Base-by-base conservation (phyloP, 2,888 invertebrate species). In the Argyresthia albistria region DNA sequence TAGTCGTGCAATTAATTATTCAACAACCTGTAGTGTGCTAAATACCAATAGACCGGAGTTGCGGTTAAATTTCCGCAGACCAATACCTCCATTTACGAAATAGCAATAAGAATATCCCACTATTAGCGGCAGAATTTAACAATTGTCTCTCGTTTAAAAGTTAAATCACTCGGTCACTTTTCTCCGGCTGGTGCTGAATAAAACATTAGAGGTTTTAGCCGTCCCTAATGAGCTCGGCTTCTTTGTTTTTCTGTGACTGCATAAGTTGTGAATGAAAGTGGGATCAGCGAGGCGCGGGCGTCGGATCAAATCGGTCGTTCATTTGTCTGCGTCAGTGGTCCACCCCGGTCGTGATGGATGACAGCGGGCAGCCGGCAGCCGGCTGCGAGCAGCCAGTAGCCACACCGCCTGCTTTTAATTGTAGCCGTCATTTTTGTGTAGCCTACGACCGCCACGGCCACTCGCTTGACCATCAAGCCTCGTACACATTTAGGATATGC, bases 221-320 rank as follows among this genome's bases (percentile, higher is more conserved):
- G 69, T 25, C 69, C 66, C 75, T 84, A 83, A 84, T 86, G 83
- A 83, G 76, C 69, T 64, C 61, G 62, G 65, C 66, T 64, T 67
- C 68, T 74, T 75, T 78, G 77, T 81, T 80, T 82, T 82, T 82
- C 75, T 76, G 71, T 63, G 76, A 73, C 75, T 81, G 80, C 74
- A 81, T 79, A 80, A 83, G 80, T 80, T 76, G 79, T 72, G 76
- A 71, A 76, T 80, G 76, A 78, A 76, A 76, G 73, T 70, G 68
- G 75, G 80, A 76, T 76, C 73, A 54, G 51, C 48, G 56, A 54
- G 62, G 59, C 69, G 68, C 66, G 70, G 65, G 73, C 67, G 77
- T 68, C 63, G 75, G 79, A 82, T 84, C 79, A 80, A 80, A 86
- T 86, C 79, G 80, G 25, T 76, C 82, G 76, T 86, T 82, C 82